Evolutionary conservation across 2,888 invertebrate species (phyloP), one percentile per base, ranked within the genome.

Genomic region (Dicycla oo): DNA sequence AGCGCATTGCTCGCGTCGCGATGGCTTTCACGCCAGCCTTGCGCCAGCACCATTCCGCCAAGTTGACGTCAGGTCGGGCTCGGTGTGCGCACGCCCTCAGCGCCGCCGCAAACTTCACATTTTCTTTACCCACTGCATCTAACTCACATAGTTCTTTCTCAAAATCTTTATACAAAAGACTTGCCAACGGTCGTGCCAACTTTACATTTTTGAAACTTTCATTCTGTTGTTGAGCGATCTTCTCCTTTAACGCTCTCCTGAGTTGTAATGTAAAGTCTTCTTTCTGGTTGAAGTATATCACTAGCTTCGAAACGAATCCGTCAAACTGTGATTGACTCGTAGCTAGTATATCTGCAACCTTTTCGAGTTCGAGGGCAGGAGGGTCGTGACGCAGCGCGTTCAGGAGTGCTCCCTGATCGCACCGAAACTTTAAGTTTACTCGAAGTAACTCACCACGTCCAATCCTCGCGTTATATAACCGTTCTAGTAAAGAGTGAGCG

Each of bases 311-410:
- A 0, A 92, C 69, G 76, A 93, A 94, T 7, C 72, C 67, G 43
- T 93, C 87, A 4, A 49, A 62, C 82, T 87, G 40, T 3, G 88
- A 72, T 38, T 84, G 75, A 30, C 53, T 45, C 1, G 68, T 54
- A 4, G 85, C 63, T 13, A 90, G 45, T 47, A 80, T 56, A 6
- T 88, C 72, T 10, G 90, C 83, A n/a, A 87, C 75, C 15, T 84
- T 79, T 0, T 88, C 86, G 3, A 77, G 54, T 11, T 83, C 72
- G 0, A 94, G 82, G 2, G 91, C 75, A 6, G 72, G 64, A 3
- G 84, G 73, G 26, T 93, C 89, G 58, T 94, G 93, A 34, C 89
- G 91, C 18, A 94, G 75, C 0, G 88, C 92, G 73, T 94, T 94
- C 1, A 92, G 3, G 54, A 91, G 92, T 0, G 93, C 91, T 3